phyloP scores from a whole-genome alignment of 2,113 vertebrate species.

The Bos indicus region DNA sequence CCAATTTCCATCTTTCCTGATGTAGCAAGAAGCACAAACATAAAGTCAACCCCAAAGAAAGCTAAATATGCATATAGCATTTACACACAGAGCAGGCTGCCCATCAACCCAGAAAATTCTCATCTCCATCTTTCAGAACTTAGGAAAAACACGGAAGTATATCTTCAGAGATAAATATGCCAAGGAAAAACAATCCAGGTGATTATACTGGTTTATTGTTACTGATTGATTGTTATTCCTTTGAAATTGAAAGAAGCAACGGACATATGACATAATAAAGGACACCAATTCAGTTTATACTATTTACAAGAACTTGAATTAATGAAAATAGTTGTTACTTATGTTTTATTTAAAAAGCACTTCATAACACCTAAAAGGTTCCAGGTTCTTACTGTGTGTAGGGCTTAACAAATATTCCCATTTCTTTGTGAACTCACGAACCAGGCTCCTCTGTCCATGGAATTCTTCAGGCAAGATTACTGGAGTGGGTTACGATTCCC shows the following conservation, averaged over 20 bases:
- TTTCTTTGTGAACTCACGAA: not conserved
- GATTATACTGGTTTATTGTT: not conserved
- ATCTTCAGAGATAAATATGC: not conserved
- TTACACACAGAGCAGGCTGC: not conserved
- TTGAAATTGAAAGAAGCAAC: not conserved
- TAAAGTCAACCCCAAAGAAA: not conserved
- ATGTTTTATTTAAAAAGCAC: not conserved
- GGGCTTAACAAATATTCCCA: not conserved
- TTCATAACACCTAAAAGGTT: not conserved
- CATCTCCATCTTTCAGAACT: not conserved
- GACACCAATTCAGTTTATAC: not conserved
- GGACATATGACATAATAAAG: not conserved
- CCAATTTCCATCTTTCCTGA: not conserved
- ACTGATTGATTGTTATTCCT: not conserved
- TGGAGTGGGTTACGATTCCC: not conserved
- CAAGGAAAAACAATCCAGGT: not conserved
- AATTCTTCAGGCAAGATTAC: not conserved
- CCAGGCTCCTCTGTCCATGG: not conserved
- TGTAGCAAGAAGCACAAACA: not conserved
- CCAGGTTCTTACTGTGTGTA: not conserved
- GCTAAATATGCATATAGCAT: not conserved
- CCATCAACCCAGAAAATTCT: not conserved
- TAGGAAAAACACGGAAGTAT: not conserved
- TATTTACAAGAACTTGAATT: not conserved
- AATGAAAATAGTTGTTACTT: not conserved